Percentiles rank a stretch among this genome's conserved stretches.
Conservation (phyloP, 2,113 vertebrate species). For the Zosterops hypoxanthus region DNA sequence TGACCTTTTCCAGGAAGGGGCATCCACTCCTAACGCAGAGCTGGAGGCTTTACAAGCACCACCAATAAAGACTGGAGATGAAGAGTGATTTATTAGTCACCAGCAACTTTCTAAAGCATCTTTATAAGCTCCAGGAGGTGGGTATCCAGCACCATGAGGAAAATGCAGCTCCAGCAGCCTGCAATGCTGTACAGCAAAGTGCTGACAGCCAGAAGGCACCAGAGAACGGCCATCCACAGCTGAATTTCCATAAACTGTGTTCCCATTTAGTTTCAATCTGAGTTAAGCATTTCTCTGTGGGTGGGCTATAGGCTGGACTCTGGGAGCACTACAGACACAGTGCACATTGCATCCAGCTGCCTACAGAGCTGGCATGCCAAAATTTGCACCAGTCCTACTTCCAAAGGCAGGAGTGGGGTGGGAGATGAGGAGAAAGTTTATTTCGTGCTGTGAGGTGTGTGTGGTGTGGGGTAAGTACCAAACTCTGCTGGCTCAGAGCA, state of each 20-base stretch:
- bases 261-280: constrained; percentile 19
- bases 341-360: not conserved
- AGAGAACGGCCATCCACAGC: not conserved
- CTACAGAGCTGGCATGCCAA: not conserved
- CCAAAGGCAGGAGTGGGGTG: not conserved
- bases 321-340: not conserved
- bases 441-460: not conserved
- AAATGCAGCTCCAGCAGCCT: not conserved
- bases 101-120: constrained; percentile 34
- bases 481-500: not conserved
- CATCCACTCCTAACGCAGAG: not conserved
- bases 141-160: not conserved
- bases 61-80: not conserved
- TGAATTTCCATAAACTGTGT: constrained; percentile 28
- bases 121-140: constrained; percentile 27
- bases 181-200: not conserved
- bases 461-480: not conserved
- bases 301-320: constrained; percentile 45
- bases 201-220: constrained; percentile 53
- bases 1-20: constrained; percentile 30
- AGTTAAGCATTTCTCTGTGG: constrained; percentile 28
- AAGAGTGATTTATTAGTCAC: constrained; percentile 47
- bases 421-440: not conserved
- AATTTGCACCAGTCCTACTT: not conserved
- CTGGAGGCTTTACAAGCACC: constrained; percentile 11